A percentile compares a stretch with the other conserved stretches of the same genome.
Evolutionary conservation across 1,140 invertebrate species (phyloP).

Genomic region (Lerema accius): DNA sequence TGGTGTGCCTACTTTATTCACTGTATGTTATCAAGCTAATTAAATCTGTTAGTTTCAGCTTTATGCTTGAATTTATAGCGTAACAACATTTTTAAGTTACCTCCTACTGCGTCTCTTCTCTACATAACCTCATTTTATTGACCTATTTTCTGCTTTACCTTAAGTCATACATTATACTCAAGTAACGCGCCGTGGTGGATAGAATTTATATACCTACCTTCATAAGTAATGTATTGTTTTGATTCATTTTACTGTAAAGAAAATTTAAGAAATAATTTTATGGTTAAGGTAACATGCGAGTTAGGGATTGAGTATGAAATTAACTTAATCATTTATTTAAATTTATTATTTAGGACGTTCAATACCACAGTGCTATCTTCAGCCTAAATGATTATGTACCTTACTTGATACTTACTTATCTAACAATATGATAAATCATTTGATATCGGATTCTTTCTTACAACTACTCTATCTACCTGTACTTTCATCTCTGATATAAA

Average conservation of each 20-base stretch:
- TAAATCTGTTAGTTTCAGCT: constrained; percentile 24
- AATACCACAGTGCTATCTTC: too few relatives aligned
- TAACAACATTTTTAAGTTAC: constrained; percentile 34
- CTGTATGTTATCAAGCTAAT: constrained; percentile 31
- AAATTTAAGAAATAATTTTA: background rate
- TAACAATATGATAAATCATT: too few relatives aligned
- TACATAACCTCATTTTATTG: constrained; percentile 34
- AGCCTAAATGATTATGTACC: too few relatives aligned
- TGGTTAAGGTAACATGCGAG: background rate
- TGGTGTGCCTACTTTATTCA: constrained; percentile 8
- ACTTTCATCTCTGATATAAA: too few relatives aligned
- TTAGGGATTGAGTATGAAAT: constrained; percentile 3
- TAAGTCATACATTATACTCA: constrained; percentile 32
- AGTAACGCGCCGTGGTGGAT: constrained; percentile 27
- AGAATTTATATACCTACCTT: constrained; percentile 26
- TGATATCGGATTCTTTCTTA: too few relatives aligned
- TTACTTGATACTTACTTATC: too few relatives aligned
- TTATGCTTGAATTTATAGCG: constrained; percentile 29
- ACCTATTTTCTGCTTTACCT: constrained; percentile 32
- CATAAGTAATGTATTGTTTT: constrained; percentile 29
- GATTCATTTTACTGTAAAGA: constrained; percentile 15
- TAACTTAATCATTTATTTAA: too few relatives aligned
- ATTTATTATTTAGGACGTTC: background rate
- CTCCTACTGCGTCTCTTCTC: constrained; percentile 31
- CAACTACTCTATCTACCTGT: too few relatives aligned